A percentile compares a stretch with the other conserved stretches of the same genome.
Conservation (phyloP, 1,140 invertebrate species). For the Macrobrachium rosenbergii region DNA sequence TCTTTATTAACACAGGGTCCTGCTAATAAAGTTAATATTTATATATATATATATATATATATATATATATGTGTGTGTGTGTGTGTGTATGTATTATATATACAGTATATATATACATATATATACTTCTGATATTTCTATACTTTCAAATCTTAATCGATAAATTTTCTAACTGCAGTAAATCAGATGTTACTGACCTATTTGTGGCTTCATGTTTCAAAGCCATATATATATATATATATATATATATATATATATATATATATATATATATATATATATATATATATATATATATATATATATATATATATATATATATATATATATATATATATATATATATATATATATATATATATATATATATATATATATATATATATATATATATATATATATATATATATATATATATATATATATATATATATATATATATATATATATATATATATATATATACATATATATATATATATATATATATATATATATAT, state of each 20-base stretch:
- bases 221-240: no score
- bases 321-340: neutral
- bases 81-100: no score
- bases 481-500: neutral
- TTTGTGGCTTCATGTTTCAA: no score
- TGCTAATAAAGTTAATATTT: neutral
- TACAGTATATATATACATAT: no score
- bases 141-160: no score
- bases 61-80: no score
- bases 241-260: no score
- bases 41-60: neutral
- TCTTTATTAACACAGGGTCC: no score
- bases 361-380: conserved; percentile 1
- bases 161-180: no score
- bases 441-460: conserved; percentile 10
- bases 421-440: conserved; percentile 23
- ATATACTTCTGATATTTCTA: no score
- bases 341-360: neutral
- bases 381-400: neutral
- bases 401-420: neutral
- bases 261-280: no score
- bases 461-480: neutral
- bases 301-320: neutral
- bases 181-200: no score
- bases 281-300: neutral